Evolutionary conservation across 92 coral and sea anemone species (phyloP), one percentile per base, ranked within the genome.

Genomic region (Paragorgia papillata): DNA sequence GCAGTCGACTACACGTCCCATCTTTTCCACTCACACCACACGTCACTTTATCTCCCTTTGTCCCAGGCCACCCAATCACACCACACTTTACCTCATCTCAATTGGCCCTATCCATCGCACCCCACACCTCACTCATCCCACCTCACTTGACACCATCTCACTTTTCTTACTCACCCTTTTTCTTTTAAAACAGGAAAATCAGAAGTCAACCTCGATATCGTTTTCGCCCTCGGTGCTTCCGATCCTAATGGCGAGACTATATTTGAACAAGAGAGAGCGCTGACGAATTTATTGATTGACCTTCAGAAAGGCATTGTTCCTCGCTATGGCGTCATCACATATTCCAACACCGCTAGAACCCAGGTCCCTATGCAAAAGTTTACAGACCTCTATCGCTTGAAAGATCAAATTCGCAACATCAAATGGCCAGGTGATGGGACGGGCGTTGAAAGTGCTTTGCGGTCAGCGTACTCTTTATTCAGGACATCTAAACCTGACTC

Each of bases 161-260:
- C n/a, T n/a, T n/a, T n/a, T n/a, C 17, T 57, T 25, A 39, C 18
- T 61, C 24, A 39, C 15, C 14, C 28, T 30, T 43, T 10, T 3
- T 37, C 9, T 25, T 66, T 37, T 17, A 57, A 69, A 32, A 57
- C 74, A 67, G 83, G 57, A 43, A 75, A 33, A 41, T 77, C 31
- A 1, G 61, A 60, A 17, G 61, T 24, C 22, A 67, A 66, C 29
- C 48, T 75, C 44, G 87, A 83, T 43, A 83, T 83, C 28, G 76
- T 74, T n/a, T 83, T 83, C 68, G 87, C 78, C 73, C 74, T 83
- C 49, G 67, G 78, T 57, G 77, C 87, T 29, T 50, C 30, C 2
- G 51, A 53, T 12, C 65, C 78, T 2, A 71, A 71, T n/a, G 63
- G 78, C n/a, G 0, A 5, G 64, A 44, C 34, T 12, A 37, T 35